Evolutionary conservation across 2,888 invertebrate genomes (phyloP).

Genomic region (Mylabris sibirica): DNA sequence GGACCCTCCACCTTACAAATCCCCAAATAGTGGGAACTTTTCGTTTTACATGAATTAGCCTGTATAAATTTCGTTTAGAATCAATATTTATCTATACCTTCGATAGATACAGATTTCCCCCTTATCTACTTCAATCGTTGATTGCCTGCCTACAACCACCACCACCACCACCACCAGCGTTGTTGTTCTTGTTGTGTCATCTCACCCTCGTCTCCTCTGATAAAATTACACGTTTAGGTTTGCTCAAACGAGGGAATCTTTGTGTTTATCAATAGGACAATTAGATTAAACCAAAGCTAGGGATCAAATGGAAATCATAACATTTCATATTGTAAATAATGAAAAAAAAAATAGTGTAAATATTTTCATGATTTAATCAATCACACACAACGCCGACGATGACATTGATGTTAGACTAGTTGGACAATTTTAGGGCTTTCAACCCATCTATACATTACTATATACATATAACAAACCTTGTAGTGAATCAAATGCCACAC

Average conservation of each 20-base stretch:
- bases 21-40: too few relatives aligned
- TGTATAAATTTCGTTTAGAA: slow-evolving; percentile 24
- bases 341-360: slow-evolving; percentile 5
- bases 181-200: neutral
- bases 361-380: slow-evolving; percentile 24
- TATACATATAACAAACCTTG: slow-evolving; percentile 20
- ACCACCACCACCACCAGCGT: neutral
- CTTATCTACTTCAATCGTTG: slow-evolving; percentile 29
- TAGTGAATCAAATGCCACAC: slow-evolving; percentile 30
- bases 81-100: slow-evolving; percentile 26
- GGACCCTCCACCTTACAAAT: too few relatives aligned
- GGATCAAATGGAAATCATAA: slow-evolving; percentile 9
- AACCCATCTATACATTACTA: slow-evolving; percentile 15
- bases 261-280: slow-evolving; percentile 30
- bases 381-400: slow-evolving; percentile 23
- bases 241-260: slow-evolving; percentile 35
- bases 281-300: slow-evolving; percentile 23
- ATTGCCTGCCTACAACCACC: slow-evolving; percentile 28
- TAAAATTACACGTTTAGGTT: slow-evolving; percentile 40
- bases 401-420: too few relatives aligned
- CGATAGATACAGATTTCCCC: slow-evolving; percentile 27
- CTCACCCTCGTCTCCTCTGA: slow-evolving; percentile 26
- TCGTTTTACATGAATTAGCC: too few relatives aligned
- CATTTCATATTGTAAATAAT: neutral
- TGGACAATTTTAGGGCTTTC: slow-evolving; percentile 25